A percentile compares a stretch with the other conserved stretches of the same genome.
Evolutionary conservation across 2,797 vertebrate genomes (phyloP).

Genomic region (Tenualosa ilisha): DNA sequence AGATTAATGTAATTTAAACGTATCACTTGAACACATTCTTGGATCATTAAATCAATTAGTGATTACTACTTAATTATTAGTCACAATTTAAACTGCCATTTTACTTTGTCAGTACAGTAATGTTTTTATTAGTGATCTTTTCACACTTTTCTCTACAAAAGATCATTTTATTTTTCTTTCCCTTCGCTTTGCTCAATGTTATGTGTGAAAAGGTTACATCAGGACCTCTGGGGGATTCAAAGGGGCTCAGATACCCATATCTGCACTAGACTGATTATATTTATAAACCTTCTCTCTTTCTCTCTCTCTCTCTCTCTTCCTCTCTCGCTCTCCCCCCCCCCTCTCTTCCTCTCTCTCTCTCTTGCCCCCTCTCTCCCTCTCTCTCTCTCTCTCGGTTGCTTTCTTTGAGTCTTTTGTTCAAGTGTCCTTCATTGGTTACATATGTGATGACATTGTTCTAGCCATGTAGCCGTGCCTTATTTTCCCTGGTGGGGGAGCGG

Average conservation of each 20-base stretch:
- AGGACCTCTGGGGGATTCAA: neutral
- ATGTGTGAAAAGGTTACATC: neutral
- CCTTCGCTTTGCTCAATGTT: neutral
- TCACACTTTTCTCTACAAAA: neutral
- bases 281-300: neutral
- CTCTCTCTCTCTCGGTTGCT: too few relatives aligned
- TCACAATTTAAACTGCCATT: neutral
- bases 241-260: neutral
- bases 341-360: neutral
- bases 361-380: too few relatives aligned
- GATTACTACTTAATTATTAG: too few relatives aligned
- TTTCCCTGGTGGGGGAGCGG: neutral
- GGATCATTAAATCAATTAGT: neutral
- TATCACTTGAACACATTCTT: neutral
- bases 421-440: neutral
- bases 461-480: neutral
- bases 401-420: neutral
- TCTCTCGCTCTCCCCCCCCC: neutral
- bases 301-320: neutral
- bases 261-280: slow-evolving; percentile 7
- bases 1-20: neutral
- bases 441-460: neutral
- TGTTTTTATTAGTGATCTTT: neutral
- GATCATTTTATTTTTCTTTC: neutral
- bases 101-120: neutral